Percentiles rank a stretch among this genome's conserved stretches.
Evolutionary conservation across 2,113 vertebrate genomes (phyloP).

Genomic region (Pseudorhombus dupliciocellatus): DNA sequence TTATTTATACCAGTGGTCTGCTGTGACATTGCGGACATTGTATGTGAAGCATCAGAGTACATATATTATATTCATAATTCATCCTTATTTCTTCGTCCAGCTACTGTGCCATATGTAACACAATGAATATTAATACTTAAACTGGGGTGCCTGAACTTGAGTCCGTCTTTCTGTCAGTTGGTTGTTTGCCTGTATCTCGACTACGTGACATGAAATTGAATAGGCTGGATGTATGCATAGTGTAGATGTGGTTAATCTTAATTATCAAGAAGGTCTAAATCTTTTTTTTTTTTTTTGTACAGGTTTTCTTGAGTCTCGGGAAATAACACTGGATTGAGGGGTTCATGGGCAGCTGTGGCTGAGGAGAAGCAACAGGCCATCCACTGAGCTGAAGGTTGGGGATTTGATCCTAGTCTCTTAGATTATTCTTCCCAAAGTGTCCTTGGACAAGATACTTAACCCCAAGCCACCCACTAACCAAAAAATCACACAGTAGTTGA

Average conservation of each 20-base stretch:
- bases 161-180: not conserved
- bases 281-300: no score
- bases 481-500: no score
- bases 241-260: not conserved
- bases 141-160: not conserved
- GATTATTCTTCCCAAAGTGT: no score
- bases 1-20: conserved; percentile 39
- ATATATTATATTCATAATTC: conserved; percentile 45
- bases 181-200: not conserved
- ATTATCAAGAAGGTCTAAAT: no score
- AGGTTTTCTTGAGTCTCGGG: no score
- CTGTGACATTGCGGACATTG: conserved; percentile 23
- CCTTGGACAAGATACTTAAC: no score
- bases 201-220: conserved; percentile 29
- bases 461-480: no score
- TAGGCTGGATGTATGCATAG: not conserved
- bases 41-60: conserved; percentile 46
- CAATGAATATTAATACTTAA: conserved; percentile 44
- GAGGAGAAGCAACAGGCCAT: no score
- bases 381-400: no score
- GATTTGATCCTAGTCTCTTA: no score
- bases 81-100: conserved; percentile 9
- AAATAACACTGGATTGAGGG: no score
- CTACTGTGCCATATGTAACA: conserved; percentile 2
- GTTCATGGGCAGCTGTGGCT: no score